Conservation (phyloP, 2,888 invertebrate species). For the Leucoma salicis region DNA sequence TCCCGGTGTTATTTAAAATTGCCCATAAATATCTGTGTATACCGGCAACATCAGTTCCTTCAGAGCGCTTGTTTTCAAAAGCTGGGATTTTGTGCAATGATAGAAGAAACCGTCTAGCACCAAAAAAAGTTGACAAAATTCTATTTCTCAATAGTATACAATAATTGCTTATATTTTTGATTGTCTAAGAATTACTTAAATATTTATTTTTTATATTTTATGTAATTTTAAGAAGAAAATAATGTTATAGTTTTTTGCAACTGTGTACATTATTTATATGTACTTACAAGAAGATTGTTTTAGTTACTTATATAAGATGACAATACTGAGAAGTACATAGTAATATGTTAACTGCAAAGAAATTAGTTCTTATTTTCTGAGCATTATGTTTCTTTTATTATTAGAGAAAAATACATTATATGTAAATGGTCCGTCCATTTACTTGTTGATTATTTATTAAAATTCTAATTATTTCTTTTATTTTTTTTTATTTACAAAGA, state of each 20-base stretch:
- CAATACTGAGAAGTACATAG: no score
- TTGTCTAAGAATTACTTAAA: background rate
- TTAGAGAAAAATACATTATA: no score
- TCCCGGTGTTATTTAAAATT: background rate
- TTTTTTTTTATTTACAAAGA: no score
- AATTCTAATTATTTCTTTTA: no score
- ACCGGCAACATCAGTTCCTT: constrained; percentile 19
- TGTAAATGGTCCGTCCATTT: no score
- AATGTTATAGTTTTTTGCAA: background rate
- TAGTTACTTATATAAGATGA: constrained; percentile 13
- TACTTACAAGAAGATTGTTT: constrained; percentile 11
- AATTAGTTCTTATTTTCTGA: no score
- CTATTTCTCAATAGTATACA: constrained; percentile 10
- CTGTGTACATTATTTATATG: constrained; percentile 6
- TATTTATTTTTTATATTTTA: constrained; percentile 2
- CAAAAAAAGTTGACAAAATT: constrained; percentile 17
- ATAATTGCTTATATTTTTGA: background rate
- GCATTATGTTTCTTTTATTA: no score
- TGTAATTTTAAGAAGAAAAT: background rate
- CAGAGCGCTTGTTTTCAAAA: constrained; percentile 26
- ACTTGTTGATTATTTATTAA: no score
- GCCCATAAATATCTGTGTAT: background rate
- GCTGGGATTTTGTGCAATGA: constrained; percentile 22
- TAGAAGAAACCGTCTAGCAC: constrained; percentile 13
- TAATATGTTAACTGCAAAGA: no score